Conservation (phyloP, 1,140 invertebrate species). For the Globodera ellingtonae region DNA sequence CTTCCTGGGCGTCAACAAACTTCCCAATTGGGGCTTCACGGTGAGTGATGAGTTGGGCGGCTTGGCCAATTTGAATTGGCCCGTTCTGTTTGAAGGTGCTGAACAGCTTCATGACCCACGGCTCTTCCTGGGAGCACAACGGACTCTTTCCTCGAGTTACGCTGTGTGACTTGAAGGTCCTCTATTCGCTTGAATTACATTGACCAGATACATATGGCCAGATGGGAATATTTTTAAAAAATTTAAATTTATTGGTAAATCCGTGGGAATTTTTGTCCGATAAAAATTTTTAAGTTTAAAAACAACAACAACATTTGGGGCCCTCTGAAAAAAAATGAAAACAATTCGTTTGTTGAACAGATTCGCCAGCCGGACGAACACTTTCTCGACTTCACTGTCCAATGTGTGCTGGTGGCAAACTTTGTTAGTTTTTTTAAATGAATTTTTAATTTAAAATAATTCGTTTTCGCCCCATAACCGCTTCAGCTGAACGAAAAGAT, state of each 20-base stretch:
- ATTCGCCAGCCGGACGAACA: constrained; percentile 15
- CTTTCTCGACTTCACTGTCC: constrained; percentile 22
- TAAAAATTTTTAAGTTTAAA: too few species aligned
- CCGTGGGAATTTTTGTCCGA: not conserved
- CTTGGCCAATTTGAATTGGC: too few species aligned
- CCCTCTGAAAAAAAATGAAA: not conserved
- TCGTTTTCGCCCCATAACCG: not conserved
- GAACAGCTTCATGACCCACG: constrained; percentile 13
- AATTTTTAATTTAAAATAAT: not conserved
- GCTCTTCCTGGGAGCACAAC: constrained; percentile 18
- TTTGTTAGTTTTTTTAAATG: constrained; percentile 2
- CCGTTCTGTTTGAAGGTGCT: constrained; percentile 7
- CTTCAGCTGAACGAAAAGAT: constrained; percentile 31
- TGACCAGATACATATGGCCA: too few species aligned
- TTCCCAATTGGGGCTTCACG: constrained; percentile 16
- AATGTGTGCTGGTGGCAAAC: constrained; percentile 27
- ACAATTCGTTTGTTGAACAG: not conserved
- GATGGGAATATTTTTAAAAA: not conserved
- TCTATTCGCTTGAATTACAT: not conserved
- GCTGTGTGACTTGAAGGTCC: constrained; percentile 19
- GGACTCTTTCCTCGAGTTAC: constrained; percentile 27
- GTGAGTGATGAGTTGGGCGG: constrained; percentile 8
- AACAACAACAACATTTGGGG: too few species aligned
- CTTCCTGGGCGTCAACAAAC: constrained; percentile 12
- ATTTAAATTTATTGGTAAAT: not conserved